Conservation (phyloP, 2,888 invertebrate species). For the Tenodera sinensis region DNA sequence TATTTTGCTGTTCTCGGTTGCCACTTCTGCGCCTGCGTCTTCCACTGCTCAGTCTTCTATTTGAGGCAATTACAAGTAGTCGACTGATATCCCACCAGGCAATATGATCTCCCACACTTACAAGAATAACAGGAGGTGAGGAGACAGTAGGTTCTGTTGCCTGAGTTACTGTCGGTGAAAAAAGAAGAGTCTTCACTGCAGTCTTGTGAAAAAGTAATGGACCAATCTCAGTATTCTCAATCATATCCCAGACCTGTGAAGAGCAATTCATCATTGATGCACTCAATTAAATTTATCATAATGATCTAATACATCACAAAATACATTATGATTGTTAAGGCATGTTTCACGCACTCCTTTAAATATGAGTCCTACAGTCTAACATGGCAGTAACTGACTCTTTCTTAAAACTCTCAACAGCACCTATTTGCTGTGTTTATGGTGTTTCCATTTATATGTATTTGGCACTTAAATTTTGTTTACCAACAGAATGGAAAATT, state of each 20-base stretch:
- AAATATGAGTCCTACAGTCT: too few species aligned
- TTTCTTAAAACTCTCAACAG: too few species aligned
- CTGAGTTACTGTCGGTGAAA: slow-evolving; percentile 48
- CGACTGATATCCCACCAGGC: slow-evolving; percentile 57
- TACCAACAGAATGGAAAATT: too few species aligned
- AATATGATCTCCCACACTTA: slow-evolving; percentile 56
- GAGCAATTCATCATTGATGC: not conserved
- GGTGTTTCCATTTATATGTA: too few species aligned
- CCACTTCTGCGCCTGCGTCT: not conserved
- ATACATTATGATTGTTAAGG: too few species aligned
- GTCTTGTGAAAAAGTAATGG: slow-evolving; percentile 53
- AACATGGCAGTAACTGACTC: too few species aligned
- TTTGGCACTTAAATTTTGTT: too few species aligned
- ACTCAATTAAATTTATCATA: not conserved
- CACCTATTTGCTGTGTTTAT: too few species aligned
- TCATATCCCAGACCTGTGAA: slow-evolving; percentile 51
- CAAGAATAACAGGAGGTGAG: slow-evolving; percentile 49
- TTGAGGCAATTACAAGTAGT: slow-evolving; percentile 29
- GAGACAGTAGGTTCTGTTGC: slow-evolving; percentile 36
- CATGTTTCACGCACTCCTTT: too few species aligned
- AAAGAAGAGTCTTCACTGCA: slow-evolving; percentile 51
- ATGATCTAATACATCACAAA: too few species aligned
- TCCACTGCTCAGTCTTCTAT: not conserved
- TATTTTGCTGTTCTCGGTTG: not conserved
- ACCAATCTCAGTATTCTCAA: slow-evolving; percentile 44